These are phyloP conservation scores for Fulmarus glacialis DNA, from an alignment of 2,113 vertebrate genomes.

Conservation along the genomic window DNA sequence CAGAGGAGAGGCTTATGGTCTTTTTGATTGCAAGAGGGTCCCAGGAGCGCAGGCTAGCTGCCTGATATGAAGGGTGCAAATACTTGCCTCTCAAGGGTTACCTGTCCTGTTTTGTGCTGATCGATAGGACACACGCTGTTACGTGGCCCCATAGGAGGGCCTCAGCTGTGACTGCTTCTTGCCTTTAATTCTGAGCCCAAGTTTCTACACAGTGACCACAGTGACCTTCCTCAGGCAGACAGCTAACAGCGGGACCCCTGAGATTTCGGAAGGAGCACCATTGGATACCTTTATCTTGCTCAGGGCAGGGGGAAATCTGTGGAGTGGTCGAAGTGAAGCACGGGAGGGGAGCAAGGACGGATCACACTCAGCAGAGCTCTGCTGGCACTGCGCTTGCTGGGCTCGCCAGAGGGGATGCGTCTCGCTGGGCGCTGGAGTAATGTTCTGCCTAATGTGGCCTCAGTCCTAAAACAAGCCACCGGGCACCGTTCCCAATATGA, in stretches of 20 bases:
- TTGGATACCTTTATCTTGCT: neutral
- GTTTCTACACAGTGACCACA: neutral
- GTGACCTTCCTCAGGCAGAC: neutral
- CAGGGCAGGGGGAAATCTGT: neutral
- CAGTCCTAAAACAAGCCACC: neutral
- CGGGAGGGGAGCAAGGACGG: neutral
- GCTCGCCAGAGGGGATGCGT: accelerated
- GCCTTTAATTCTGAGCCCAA: neutral
- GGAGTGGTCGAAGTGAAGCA: neutral
- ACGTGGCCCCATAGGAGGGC: neutral
- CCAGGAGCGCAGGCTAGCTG: neutral
- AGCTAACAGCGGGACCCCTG: neutral
- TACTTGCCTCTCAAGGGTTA: neutral
- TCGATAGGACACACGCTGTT: accelerated
- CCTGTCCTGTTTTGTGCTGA: neutral
- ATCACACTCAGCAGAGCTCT: neutral
- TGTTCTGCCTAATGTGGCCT: neutral
- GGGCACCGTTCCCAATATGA: neutral
- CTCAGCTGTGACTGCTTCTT: neutral
- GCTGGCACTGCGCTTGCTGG: neutral
- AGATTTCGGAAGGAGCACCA: neutral
- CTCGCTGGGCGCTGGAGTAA: neutral
- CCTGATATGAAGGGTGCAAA: neutral
- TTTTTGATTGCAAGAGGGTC: neutral
- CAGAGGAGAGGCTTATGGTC: neutral